A percentile compares a stretch with the other conserved stretches of the same genome.
phyloP scores from a whole-genome alignment of 2,113 vertebrate species.

The Azemiops feae region DNA sequence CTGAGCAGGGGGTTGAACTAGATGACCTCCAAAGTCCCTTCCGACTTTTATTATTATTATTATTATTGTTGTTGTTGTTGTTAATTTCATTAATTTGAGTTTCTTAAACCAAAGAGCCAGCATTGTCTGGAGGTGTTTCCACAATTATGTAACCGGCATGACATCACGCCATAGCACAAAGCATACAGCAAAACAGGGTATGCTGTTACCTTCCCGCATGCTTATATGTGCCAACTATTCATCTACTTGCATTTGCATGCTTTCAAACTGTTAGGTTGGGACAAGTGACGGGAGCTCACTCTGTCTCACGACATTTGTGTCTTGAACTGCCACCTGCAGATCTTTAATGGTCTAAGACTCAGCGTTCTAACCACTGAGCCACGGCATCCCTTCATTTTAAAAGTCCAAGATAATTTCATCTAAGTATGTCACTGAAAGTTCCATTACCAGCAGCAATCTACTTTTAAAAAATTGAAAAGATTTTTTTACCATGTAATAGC shows the following conservation, averaged over 20 bases:
- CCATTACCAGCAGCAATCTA: slow-evolving; percentile 9
- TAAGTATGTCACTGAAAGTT: slow-evolving; percentile 18
- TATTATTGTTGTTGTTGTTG: no score
- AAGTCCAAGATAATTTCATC: not conserved
- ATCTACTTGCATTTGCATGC: not conserved
- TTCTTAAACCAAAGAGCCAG: not conserved
- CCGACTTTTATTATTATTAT: no score
- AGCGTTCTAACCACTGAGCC: not conserved
- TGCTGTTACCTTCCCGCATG: not conserved
- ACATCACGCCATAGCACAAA: not conserved
- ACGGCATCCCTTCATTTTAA: not conserved
- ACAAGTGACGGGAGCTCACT: not conserved
- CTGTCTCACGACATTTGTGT: not conserved
- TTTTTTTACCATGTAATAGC: not conserved
- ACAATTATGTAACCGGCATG: not conserved
- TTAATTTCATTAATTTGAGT: no score
- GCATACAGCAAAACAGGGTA: not conserved
- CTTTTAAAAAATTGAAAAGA: not conserved
- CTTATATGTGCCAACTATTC: not conserved
- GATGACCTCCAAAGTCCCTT: no score
- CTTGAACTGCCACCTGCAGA: not conserved
- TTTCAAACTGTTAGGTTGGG: not conserved
- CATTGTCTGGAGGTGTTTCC: not conserved
- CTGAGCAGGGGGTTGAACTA: no score
- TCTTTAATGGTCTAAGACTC: not conserved